These are phyloP conservation scores for Oceanodroma tethys DNA, from an alignment of 2,113 vertebrate species.

Conservation along the genomic window DNA sequence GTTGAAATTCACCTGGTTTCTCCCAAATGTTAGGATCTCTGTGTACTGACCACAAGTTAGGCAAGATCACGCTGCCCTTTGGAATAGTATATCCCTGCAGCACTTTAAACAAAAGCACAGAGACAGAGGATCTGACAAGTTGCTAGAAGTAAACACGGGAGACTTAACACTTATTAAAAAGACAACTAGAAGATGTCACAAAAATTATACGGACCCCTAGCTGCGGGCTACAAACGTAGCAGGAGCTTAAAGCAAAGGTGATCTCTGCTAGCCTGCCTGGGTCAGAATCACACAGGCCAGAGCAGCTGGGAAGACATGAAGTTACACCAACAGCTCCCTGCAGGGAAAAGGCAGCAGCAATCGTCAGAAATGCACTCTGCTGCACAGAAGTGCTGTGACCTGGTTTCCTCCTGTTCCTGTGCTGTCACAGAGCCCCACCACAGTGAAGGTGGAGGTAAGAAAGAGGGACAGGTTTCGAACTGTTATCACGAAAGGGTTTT, in stretches of 20 bases:
- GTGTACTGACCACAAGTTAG: constrained; percentile 92
- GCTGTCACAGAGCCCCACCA: neutral
- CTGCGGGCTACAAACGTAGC: neutral
- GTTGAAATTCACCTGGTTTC: constrained; percentile 85
- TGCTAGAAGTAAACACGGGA: neutral
- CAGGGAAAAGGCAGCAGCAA: neutral
- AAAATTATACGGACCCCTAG: fast-evolving
- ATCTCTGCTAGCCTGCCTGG: neutral
- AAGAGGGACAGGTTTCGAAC: neutral
- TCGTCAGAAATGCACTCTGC: neutral
- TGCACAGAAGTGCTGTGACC: neutral
- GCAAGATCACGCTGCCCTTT: constrained; percentile 85
- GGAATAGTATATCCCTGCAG: constrained; percentile 92
- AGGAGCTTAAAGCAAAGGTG: neutral
- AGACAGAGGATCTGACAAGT: neutral
- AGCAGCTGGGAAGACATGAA: neutral
- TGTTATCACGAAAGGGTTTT: neutral
- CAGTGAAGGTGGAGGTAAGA: neutral
- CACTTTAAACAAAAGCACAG: constrained; percentile 68
- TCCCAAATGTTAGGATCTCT: constrained; percentile 91
- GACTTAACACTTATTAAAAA: neutral
- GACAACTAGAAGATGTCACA: neutral
- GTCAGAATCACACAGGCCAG: neutral
- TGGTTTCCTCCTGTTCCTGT: neutral
- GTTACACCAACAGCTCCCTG: neutral